Evolutionary conservation across 2,797 vertebrate genomes (phyloP), one percentile per base, ranked within the genome.

Genomic region (Echeneis naucrates): DNA sequence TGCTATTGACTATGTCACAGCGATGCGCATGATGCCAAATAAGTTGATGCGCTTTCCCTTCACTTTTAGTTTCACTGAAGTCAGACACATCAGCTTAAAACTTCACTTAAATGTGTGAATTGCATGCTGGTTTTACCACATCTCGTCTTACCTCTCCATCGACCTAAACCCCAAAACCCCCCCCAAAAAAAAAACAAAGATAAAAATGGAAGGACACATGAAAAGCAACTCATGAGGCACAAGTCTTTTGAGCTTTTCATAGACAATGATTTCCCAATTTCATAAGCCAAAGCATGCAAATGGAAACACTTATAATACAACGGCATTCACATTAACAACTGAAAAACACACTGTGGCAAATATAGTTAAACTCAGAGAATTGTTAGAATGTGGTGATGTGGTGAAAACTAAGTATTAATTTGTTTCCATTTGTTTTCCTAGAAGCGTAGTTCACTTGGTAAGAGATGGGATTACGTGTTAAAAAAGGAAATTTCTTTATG

Each of bases 111-210:
- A 63, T 73, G 64, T 54, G 30, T 67, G 26, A 77, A 73, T 78
- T 59, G 88, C 94, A 96, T 95, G 94, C 92, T 92, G 88, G 85
- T 88, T 90, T 77, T 92, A 92, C 86, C 88, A 83, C 89, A 89
- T 92, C 91, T 87, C 73, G 66, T 93, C 96, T 98, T 99, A 98
- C 97, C 97, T 98, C 95, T 97, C 96, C 93, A 97, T 96, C 88
- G 96, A 97, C 95, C 97, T 98, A 96, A 76, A 96, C 88, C 91
- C 92, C 88, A 76, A 96, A 88, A 91, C 92, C 88, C 92, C 94
- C 72, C 10, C n/a, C n/a, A n/a, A n/a, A 5, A 95, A 94, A 96
- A 68, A 95, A 42, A 42, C 5, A 42, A 95, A 95, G 93, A 88
- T 76, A 94, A 93, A 94, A 95, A 94, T 93, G 94, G 94, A 96